phyloP scores from a whole-genome alignment of 2,888 invertebrate genomes.

The Lamellibrachia satsuma region DNA sequence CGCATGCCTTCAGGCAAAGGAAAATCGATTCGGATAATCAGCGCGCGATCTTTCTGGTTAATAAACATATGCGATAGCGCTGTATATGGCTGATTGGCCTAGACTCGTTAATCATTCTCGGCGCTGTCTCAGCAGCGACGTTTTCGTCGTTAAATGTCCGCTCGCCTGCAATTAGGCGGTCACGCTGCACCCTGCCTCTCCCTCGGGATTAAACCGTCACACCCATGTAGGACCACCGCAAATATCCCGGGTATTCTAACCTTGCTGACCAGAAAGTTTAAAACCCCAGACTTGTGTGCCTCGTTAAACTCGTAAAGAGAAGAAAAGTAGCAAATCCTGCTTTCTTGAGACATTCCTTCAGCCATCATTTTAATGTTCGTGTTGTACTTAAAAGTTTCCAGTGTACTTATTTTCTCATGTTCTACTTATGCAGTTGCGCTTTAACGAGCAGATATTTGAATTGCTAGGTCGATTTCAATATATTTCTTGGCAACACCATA shows the following conservation, averaged over 20 bases:
- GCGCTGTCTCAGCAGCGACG: not conserved
- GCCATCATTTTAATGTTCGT: too few relatives aligned
- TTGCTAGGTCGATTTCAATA: too few relatives aligned
- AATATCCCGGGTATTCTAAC: not conserved
- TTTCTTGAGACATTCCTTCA: too few relatives aligned
- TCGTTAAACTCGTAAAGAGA: too few relatives aligned
- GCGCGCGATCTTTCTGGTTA: not conserved
- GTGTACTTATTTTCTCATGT: too few relatives aligned
- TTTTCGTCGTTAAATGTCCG: not conserved
- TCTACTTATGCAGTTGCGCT: too few relatives aligned
- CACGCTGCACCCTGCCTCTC: not conserved
- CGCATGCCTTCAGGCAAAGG: not conserved
- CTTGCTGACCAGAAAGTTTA: too few relatives aligned
- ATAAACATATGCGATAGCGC: slow-evolving; percentile 11
- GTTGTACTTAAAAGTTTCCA: too few relatives aligned
- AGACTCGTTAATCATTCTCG: not conserved
- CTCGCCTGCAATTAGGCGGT: not conserved
- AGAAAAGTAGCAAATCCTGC: too few relatives aligned
- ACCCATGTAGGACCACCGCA: not conserved
- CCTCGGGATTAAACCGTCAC: not conserved
- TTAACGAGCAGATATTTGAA: too few relatives aligned
- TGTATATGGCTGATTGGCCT: not conserved
- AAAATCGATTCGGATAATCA: not conserved
- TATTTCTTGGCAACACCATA: too few relatives aligned
- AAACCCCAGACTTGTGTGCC: too few relatives aligned